Evolutionary conservation across 1,140 invertebrate species (phyloP).

Genomic region (Bicyclus anynana): DNA sequence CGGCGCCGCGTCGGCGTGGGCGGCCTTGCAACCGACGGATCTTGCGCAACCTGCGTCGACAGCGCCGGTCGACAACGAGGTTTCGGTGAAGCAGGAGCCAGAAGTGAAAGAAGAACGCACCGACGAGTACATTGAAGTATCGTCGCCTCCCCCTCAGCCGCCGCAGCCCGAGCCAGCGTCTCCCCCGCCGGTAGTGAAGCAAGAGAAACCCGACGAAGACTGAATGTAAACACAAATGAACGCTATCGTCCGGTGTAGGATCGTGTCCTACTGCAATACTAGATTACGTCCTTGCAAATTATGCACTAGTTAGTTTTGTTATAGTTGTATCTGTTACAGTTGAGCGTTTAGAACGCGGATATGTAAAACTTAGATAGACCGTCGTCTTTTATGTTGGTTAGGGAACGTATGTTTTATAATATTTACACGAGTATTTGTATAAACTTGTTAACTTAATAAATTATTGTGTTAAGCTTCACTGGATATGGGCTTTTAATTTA

Average conservation of each 20-base stretch:
- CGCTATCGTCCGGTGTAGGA: slow-evolving; percentile 64
- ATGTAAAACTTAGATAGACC: slow-evolving; percentile 4
- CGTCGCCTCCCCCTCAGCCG: slow-evolving; percentile 54
- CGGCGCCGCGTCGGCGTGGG: slow-evolving; percentile 62
- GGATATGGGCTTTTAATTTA: slow-evolving; percentile 7
- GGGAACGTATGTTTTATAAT: slow-evolving; percentile 66
- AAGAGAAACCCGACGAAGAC: slow-evolving; percentile 64
- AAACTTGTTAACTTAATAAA: slow-evolving; percentile 69
- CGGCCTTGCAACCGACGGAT: slow-evolving; percentile 46
- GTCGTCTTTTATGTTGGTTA: slow-evolving; percentile 57
- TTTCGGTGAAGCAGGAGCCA: slow-evolving; percentile 51
- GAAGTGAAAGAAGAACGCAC: slow-evolving; percentile 65
- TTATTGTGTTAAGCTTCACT: slow-evolving; percentile 61
- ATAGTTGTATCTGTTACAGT: slow-evolving; percentile 59
- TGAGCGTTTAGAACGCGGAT: slow-evolving; percentile 69
- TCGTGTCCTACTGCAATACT: slow-evolving; percentile 67
- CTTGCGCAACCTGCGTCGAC: slow-evolving; percentile 26
- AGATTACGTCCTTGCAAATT: slow-evolving; percentile 68
- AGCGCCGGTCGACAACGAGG: slow-evolving; percentile 32
- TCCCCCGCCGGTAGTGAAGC: slow-evolving; percentile 49
- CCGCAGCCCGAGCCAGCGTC: slow-evolving; percentile 27
- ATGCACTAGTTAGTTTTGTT: slow-evolving; percentile 56
- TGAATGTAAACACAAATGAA: slow-evolving; percentile 35
- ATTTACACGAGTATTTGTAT: slow-evolving; percentile 70
- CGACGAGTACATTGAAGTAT: slow-evolving; percentile 68